These are phyloP conservation scores for Butorides virescens DNA, from an alignment of 2,113 vertebrate genomes.

Conservation along the genomic window DNA sequence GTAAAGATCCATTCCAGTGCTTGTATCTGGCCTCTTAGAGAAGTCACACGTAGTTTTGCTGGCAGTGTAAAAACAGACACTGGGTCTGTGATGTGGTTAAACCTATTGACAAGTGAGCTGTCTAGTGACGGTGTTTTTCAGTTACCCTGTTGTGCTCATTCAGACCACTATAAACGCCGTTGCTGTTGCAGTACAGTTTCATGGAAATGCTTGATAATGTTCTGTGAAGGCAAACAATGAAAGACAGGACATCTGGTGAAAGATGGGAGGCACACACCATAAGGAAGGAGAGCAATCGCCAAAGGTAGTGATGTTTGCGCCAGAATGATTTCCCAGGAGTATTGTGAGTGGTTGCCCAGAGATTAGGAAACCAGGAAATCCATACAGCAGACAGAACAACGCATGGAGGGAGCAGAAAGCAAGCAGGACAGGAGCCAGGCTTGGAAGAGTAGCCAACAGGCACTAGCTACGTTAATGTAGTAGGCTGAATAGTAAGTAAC, in stretches of 20 bases:
- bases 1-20: slow-evolving; percentile 51
- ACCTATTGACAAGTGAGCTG: neutral
- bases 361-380: neutral
- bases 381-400: neutral
- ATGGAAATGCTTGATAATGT: neutral
- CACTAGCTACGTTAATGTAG: neutral
- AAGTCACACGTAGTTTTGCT: neutral
- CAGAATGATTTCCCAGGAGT: neutral
- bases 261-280: neutral
- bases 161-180: neutral
- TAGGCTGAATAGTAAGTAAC: neutral
- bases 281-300: neutral
- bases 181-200: neutral
- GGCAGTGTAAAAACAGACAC: neutral
- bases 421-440: neutral
- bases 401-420: neutral
- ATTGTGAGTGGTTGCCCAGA: neutral
- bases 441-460: neutral
- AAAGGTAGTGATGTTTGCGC: neutral
- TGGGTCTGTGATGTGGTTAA: neutral
- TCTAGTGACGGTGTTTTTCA: neutral
- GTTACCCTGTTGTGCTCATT: neutral
- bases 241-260: neutral
- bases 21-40: neutral
- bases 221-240: neutral